Evolutionary conservation across 1,140 invertebrate genomes (phyloP).

Genomic region (Tetramorium simillimum): DNA sequence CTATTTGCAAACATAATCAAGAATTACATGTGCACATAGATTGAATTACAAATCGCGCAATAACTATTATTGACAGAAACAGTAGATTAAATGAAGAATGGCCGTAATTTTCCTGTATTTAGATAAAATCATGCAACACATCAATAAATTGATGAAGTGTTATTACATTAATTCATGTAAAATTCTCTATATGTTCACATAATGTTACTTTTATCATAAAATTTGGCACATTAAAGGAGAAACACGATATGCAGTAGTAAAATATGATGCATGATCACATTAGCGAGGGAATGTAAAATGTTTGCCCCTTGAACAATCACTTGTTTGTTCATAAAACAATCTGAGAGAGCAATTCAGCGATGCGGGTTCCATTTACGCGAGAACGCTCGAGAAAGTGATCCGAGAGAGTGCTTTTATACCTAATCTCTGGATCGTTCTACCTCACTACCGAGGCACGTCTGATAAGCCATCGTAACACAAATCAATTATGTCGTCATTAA

Average conservation of each 20-base stretch:
- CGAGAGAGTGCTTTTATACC: constrained; percentile 49
- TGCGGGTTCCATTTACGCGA: constrained; percentile 19
- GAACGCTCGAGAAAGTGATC: constrained; percentile 29
- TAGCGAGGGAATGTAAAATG: neutral
- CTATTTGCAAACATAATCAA: neutral
- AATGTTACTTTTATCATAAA: neutral
- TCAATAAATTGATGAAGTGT: constrained; percentile 21
- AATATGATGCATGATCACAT: constrained; percentile 22
- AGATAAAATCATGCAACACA: neutral
- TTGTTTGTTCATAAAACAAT: constrained; percentile 50
- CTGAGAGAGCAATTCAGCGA: constrained; percentile 33
- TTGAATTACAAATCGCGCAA: neutral
- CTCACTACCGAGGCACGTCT: constrained; percentile 34
- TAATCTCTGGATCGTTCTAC: constrained; percentile 44
- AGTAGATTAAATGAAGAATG: neutral
- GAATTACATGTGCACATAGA: neutral
- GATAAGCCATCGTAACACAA: constrained; percentile 55
- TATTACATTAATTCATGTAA: neutral
- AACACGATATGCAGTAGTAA: neutral
- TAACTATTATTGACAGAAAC: neutral
- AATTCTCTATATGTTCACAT: constrained; percentile 7
- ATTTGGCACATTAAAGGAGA: neutral
- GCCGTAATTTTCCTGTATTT: neutral
- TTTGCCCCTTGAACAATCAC: constrained; percentile 1
- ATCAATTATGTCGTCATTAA: constrained; percentile 55